phyloP scores from a whole-genome alignment of 1,140 invertebrate species.

The Euglossa dilemma region DNA sequence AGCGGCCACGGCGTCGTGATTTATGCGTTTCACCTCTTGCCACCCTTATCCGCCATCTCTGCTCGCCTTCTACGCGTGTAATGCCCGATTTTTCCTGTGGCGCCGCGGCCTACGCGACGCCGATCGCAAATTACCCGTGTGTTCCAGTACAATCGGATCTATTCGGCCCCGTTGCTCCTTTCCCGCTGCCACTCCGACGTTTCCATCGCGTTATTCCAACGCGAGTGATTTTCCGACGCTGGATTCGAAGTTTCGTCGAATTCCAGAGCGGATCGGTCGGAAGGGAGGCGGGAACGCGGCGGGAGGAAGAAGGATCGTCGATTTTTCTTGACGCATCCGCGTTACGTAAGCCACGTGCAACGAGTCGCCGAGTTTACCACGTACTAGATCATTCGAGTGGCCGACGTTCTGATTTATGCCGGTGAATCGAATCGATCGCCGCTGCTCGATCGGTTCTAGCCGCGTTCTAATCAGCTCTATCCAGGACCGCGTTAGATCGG shows the following conservation, averaged over 20 bases:
- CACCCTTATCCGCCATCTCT: constrained; percentile 47
- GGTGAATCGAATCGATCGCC: constrained; percentile 29
- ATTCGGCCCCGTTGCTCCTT: neutral
- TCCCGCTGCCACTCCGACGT: neutral
- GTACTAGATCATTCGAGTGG: constrained; percentile 24
- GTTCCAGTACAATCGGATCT: neutral
- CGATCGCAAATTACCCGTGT: constrained; percentile 1
- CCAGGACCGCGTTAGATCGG: constrained; percentile 43
- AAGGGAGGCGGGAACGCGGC: no score
- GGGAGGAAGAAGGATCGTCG: no score
- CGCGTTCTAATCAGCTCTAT: constrained; percentile 39
- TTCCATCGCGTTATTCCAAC: no score
- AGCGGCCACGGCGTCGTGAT: constrained; percentile 41
- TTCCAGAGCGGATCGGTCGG: no score
- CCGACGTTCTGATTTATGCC: constrained; percentile 33
- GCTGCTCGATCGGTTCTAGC: constrained; percentile 17
- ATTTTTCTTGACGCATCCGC: neutral
- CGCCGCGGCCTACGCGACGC: constrained; percentile 17
- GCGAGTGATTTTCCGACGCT: no score
- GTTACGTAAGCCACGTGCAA: constrained; percentile 8
- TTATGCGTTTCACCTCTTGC: constrained; percentile 63
- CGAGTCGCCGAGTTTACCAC: constrained; percentile 5
- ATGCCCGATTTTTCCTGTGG: constrained; percentile 10
- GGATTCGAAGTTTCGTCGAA: no score
- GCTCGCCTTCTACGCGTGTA: constrained; percentile 46